These are phyloP conservation scores for Alosa alosa DNA, from an alignment of 2,113 vertebrate genomes.

Conservation along the genomic window DNA sequence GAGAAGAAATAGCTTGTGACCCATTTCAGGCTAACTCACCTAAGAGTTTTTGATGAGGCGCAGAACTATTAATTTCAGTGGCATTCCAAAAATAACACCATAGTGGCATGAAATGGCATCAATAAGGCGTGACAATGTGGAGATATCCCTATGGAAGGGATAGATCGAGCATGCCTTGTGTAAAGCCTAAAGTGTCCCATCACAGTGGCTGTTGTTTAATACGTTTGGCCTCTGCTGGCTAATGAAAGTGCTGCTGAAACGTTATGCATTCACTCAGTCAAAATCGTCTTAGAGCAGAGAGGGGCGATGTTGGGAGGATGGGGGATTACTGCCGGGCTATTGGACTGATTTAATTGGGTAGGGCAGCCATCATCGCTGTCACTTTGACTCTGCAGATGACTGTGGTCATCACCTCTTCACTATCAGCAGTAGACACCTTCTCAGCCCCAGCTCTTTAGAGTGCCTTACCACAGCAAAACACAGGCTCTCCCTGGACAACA, in stretches of 20 bases:
- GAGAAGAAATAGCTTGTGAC: neutral
- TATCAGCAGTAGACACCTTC: neutral
- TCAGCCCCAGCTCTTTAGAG: too few relatives aligned
- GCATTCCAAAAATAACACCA: neutral
- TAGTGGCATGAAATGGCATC: neutral
- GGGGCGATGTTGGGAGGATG: conserved; percentile 5
- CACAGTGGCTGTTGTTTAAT: neutral
- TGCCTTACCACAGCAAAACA: too few relatives aligned
- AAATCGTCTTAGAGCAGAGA: neutral
- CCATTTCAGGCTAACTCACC: neutral
- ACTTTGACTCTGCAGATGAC: conserved; percentile 61
- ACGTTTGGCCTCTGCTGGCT: neutral
- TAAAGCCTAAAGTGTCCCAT: neutral
- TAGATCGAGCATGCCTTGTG: neutral
- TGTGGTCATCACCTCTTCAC: conserved; percentile 31
- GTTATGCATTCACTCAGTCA: neutral
- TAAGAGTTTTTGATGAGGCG: neutral
- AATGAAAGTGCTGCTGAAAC: neutral
- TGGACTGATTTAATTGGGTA: conserved; percentile 46
- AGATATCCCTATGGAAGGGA: neutral
- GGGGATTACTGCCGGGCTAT: conserved; percentile 11
- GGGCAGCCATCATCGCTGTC: conserved; percentile 48
- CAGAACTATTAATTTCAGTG: neutral
- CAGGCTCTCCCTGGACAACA: neutral
- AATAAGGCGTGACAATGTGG: neutral